Conservation (phyloP, 2,797 vertebrate genomes). For the Otolemur crassicaudatus region DNA sequence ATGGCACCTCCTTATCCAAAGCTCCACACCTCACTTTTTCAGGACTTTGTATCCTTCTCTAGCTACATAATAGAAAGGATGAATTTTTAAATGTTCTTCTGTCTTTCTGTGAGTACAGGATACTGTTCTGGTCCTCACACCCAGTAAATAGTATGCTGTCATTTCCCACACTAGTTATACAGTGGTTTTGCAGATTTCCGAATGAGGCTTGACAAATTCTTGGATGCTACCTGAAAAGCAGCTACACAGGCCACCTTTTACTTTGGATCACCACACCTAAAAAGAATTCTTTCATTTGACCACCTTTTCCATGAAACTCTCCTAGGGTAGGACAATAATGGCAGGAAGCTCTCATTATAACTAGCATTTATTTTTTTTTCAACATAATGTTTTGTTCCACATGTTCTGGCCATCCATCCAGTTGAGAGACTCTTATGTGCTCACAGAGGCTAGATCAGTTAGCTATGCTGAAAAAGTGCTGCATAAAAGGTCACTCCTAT, state of each 20-base stretch:
- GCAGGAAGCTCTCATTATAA: background rate
- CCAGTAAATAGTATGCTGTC: background rate
- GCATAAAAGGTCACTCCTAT: background rate
- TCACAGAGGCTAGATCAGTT: background rate
- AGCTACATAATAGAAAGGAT: fast-evolving
- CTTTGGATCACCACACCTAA: background rate
- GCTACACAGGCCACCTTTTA: background rate
- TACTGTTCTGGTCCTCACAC: background rate
- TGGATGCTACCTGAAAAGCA: background rate
- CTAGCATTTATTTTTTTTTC: background rate
- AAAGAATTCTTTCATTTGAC: background rate
- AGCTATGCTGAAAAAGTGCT: background rate
- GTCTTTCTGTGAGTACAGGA: background rate
- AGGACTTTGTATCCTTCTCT: background rate
- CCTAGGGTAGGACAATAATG: background rate
- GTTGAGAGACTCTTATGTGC: background rate
- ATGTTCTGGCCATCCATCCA: background rate
- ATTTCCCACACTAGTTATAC: background rate
- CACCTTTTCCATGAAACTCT: background rate
- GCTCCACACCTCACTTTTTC: background rate
- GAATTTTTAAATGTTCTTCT: background rate
- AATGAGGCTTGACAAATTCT: background rate
- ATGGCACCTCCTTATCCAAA: background rate
- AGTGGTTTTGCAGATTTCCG: background rate
- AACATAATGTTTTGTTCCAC: background rate